A percentile compares a stretch with the other conserved stretches of the same genome.
These are phyloP conservation scores for Plectrocnemia conspersa DNA, from an alignment of 1,140 invertebrate genomes.

Conservation along the genomic window DNA sequence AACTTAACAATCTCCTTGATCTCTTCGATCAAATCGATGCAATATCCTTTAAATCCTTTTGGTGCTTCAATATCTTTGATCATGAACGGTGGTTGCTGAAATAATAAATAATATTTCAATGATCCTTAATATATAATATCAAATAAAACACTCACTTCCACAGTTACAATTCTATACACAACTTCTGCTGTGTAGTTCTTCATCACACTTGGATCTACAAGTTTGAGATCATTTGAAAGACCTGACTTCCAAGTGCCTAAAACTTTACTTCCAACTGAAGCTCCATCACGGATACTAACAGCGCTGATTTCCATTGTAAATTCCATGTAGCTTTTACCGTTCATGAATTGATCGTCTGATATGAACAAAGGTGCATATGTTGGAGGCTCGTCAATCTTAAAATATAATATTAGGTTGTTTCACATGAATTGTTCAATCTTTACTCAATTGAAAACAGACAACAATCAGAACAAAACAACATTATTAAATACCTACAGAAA, in stretches of 20 bases:
- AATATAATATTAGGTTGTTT: no score
- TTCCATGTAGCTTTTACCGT: conserved; percentile 68
- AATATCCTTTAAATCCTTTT: conserved; percentile 80
- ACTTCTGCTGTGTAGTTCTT: conserved; percentile 72
- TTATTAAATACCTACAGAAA: no score
- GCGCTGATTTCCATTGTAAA: conserved; percentile 66
- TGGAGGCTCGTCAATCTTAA: conserved; percentile 56
- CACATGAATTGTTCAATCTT: no score
- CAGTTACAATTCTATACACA: conserved; percentile 74
- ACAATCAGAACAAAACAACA: no score
- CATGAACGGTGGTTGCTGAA: conserved; percentile 84
- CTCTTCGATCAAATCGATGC: conserved; percentile 85
- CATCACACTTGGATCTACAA: conserved; percentile 62
- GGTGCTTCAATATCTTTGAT: conserved; percentile 62
- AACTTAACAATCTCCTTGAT: conserved; percentile 80
- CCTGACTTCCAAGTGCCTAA: conserved; percentile 68
- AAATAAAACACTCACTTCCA: conserved; percentile 53
- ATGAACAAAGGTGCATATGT: conserved; percentile 61
- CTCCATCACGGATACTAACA: conserved; percentile 59
- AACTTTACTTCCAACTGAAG: conserved; percentile 57
- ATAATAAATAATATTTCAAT: conserved; percentile 20
- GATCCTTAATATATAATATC: conserved; percentile 2
- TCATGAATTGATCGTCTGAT: conserved; percentile 54
- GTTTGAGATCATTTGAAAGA: conserved; percentile 56
- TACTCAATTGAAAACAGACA: no score